Conservation (phyloP, 1,140 invertebrate genomes). For the Sarcophaga bullata region DNA sequence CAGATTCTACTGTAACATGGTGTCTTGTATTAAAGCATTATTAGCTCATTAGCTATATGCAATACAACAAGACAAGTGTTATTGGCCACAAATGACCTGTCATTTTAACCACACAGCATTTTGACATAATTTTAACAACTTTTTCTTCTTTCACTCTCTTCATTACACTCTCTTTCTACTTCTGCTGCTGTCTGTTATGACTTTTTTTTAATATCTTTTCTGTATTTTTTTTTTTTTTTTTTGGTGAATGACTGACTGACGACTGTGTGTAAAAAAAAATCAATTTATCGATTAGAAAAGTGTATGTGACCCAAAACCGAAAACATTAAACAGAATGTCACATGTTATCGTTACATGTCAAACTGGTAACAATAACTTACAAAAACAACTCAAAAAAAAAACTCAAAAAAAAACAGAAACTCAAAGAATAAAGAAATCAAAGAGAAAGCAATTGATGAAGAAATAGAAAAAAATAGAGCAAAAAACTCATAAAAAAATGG, state of each 20-base stretch:
- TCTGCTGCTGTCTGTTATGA: no score
- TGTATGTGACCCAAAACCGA: not conserved
- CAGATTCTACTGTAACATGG: not conserved
- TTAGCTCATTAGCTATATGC: not conserved
- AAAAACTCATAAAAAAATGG: no score
- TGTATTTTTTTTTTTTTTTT: not conserved
- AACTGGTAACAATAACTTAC: not conserved
- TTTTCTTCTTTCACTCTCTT: no score
- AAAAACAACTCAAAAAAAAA: not conserved
- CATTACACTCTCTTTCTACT: no score
- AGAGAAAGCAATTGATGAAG: not conserved
- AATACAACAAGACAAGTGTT: not conserved
- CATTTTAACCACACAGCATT: slow-evolving; percentile 11
- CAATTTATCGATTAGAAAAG: not conserved
- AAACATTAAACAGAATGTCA: slow-evolving; percentile 3
- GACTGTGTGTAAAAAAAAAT: not conserved
- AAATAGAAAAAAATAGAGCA: not conserved
- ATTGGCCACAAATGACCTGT: not conserved
- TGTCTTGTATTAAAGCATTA: not conserved
- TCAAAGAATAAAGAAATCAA: not conserved
- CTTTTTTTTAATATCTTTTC: no score
- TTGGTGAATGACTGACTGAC: not conserved
- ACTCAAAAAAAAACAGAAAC: not conserved
- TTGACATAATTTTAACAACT: not conserved
- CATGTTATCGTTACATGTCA: not conserved